Evolutionary conservation across 2,888 invertebrate species (phyloP).

Genomic region (Mythimna loreyi): DNA sequence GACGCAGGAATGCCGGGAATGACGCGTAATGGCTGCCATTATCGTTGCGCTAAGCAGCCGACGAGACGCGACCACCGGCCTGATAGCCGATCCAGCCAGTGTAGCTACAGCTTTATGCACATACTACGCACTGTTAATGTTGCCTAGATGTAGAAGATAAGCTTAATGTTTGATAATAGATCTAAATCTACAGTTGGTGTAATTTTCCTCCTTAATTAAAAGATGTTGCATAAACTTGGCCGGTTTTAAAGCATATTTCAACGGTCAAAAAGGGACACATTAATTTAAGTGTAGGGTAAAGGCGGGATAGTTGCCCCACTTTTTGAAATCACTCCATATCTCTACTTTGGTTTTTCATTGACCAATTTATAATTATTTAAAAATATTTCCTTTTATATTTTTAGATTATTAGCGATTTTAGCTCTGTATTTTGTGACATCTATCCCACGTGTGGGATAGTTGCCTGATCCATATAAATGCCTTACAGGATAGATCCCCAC

Average conservation of each 20-base stretch:
- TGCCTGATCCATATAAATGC: no score
- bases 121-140: slow-evolving; percentile 15
- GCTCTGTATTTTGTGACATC: no score
- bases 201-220: background rate
- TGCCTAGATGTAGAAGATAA: slow-evolving; percentile 4
- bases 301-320: no score
- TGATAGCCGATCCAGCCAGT: slow-evolving; percentile 61
- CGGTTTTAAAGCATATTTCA: background rate
- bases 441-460: no score
- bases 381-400: no score
- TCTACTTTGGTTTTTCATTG: no score
- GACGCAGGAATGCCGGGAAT: slow-evolving; percentile 72
- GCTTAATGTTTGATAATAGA: background rate
- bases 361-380: no score
- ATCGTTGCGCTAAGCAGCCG: slow-evolving; percentile 73
- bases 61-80: slow-evolving; percentile 72
- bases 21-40: slow-evolving; percentile 74
- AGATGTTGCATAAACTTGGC: background rate
- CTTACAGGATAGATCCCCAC: no score
- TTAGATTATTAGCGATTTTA: no score
- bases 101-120: slow-evolving; percentile 39
- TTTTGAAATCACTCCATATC: no score
- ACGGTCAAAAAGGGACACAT: background rate
- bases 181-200: background rate
- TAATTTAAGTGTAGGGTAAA: slow-evolving; percentile 2